Evolutionary conservation across 2,888 invertebrate genomes (phyloP).

Genomic region (Deilephila elpenor): DNA sequence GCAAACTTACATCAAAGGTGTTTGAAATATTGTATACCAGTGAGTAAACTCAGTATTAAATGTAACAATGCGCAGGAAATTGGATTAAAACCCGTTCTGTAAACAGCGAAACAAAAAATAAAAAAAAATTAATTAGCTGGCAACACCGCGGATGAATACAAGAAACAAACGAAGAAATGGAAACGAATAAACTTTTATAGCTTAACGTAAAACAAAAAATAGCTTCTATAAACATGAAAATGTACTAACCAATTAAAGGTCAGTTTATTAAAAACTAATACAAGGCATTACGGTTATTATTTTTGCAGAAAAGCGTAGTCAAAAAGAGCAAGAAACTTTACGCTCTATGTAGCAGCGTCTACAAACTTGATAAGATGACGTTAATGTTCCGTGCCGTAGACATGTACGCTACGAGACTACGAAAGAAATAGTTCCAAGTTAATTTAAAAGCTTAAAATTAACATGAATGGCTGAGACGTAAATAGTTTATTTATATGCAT

Average conservation of each 20-base stretch:
- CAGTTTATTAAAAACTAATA: neutral
- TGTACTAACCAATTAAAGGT: neutral
- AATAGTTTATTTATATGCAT: neutral
- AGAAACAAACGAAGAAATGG: neutral
- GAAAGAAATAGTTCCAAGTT: neutral
- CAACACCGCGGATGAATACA: neutral
- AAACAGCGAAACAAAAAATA: neutral
- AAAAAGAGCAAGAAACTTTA: constrained; percentile 3
- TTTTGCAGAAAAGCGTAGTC: constrained; percentile 10
- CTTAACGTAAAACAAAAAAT: neutral
- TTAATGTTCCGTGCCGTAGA: constrained; percentile 9
- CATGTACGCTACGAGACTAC: constrained; percentile 17
- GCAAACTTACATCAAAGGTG: no score
- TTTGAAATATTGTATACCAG: no score
- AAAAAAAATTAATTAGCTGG: neutral
- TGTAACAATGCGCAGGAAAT: no score
- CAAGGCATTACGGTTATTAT: neutral
- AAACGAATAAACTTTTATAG: neutral
- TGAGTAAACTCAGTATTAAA: no score
- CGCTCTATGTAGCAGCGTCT: constrained; percentile 18
- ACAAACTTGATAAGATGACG: neutral
- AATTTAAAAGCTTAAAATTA: neutral
- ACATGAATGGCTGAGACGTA: neutral
- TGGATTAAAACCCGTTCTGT: neutral
- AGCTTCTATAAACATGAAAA: neutral